A percentile compares a stretch with the other conserved stretches of the same genome.
Evolutionary conservation across 2,113 vertebrate species (phyloP).

Genomic region (Festucalex cinctus): DNA sequence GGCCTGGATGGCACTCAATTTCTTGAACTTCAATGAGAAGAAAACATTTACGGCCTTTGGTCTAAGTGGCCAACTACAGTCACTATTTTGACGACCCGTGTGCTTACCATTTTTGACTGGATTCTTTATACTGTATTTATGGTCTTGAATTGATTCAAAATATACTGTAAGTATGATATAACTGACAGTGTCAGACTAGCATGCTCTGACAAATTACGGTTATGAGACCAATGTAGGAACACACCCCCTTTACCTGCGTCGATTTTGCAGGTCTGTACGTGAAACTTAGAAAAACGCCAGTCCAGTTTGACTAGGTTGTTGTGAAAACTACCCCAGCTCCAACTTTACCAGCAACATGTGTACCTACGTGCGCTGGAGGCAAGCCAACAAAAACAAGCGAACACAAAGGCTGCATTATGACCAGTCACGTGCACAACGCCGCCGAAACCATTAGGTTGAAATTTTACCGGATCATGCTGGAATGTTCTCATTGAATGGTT

Average conservation of each 20-base stretch:
- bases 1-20: no score
- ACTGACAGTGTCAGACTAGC: neutral
- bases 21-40: no score
- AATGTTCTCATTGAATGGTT: slow-evolving; percentile 68
- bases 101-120: no score
- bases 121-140: no score
- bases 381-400: slow-evolving; percentile 28
- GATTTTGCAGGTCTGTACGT: neutral
- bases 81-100: no score
- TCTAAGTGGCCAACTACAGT: no score
- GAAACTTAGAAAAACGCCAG: neutral
- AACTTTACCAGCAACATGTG: slow-evolving; percentile 3
- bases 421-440: slow-evolving; percentile 62
- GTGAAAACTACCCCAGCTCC: neutral
- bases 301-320: neutral
- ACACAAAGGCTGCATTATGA: slow-evolving; percentile 60
- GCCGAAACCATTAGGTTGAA: slow-evolving; percentile 56
- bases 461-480: slow-evolving; percentile 63
- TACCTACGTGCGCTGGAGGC: slow-evolving; percentile 35
- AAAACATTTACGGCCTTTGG: no score
- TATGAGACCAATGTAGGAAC: neutral
- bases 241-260: neutral
- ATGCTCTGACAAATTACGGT: neutral
- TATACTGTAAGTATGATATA: neutral
- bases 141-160: neutral